Percentiles rank a stretch among this genome's conserved stretches.
Conservation (phyloP, 1,140 invertebrate species). For the Potamilus streckersoni region DNA sequence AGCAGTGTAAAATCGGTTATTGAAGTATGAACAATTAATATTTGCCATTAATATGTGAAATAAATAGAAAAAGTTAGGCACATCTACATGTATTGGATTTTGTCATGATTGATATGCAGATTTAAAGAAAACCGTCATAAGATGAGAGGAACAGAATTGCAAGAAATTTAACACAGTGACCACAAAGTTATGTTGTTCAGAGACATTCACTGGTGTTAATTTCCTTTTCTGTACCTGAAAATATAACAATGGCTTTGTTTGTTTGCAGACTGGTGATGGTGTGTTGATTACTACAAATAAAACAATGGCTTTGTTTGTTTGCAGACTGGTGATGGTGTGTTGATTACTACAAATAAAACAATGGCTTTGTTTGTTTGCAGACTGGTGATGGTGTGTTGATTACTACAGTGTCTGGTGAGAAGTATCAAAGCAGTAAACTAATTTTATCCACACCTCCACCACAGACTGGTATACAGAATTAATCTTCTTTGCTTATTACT, state of each 20-base stretch:
- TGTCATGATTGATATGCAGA: too few species aligned
- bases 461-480: conserved; percentile 36
- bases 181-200: too few species aligned
- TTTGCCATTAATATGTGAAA: too few species aligned
- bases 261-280: conserved; percentile 32
- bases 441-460: conserved; percentile 57
- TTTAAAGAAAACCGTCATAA: too few species aligned
- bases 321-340: conserved; percentile 40
- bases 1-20: too few species aligned
- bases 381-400: conserved; percentile 43
- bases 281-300: conserved; percentile 45
- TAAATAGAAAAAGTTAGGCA: too few species aligned
- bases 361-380: conserved; percentile 17
- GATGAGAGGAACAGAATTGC: too few species aligned
- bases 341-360: conserved; percentile 34
- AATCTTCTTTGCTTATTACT: conserved; percentile 7
- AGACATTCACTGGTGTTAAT: too few species aligned
- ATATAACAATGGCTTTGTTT: neutral
- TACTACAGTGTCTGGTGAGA: conserved; percentile 41
- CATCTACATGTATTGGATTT: too few species aligned
- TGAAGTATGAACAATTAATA: too few species aligned
- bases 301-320: conserved; percentile 2
- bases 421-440: conserved; percentile 42
- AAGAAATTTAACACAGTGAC: too few species aligned
- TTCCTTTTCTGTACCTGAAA: too few species aligned